Conservation (phyloP, 2,888 invertebrate species). For the Diaphora mendica region DNA sequence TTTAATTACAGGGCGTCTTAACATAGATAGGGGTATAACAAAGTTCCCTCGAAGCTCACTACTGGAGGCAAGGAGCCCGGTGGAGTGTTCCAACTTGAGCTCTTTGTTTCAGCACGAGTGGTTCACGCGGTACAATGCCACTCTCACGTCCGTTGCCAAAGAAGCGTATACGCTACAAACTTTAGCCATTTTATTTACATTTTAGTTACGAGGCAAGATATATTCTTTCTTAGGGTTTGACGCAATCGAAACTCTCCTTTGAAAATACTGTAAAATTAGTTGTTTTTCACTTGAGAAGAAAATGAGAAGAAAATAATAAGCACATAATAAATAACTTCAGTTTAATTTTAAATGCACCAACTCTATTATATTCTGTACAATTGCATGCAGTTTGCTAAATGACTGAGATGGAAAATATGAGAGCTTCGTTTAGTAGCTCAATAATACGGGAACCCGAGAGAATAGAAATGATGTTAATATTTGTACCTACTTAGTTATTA, state of each 20-base stretch:
- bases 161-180: neutral
- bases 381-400: neutral
- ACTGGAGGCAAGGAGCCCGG: conserved; percentile 16
- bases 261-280: neutral
- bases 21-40: conserved; percentile 10
- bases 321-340: neutral
- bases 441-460: neutral
- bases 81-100: conserved; percentile 21
- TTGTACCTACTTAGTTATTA: neutral
- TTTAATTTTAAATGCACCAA: neutral
- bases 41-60: conserved; percentile 30
- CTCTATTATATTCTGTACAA: neutral
- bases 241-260: neutral
- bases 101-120: conserved; percentile 21
- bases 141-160: neutral
- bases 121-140: conserved; percentile 7
- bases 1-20: conserved; percentile 14
- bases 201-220: neutral
- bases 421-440: neutral
- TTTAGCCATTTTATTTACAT: neutral
- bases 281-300: too few species aligned
- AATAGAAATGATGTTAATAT: neutral
- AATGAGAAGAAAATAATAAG: too few species aligned
- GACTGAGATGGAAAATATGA: neutral
- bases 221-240: neutral